A percentile compares a stretch with the other conserved stretches of the same genome.
These are phyloP conservation scores for Drosophila falleni DNA, from an alignment of 2,888 invertebrate species.

Conservation along the genomic window DNA sequence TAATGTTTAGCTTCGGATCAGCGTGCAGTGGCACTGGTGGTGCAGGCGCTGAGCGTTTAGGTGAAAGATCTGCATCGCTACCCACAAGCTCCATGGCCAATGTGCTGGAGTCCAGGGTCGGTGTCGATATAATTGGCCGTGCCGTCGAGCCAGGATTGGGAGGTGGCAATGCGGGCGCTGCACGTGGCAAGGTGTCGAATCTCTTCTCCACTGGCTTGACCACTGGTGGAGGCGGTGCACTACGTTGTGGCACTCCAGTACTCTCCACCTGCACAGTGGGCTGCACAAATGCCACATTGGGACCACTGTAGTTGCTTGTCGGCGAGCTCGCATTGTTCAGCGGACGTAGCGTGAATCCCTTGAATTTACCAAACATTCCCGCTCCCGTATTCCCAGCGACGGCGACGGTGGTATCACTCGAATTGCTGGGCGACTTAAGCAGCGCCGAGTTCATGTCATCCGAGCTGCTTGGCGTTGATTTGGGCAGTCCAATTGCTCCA, in stretches of 20 bases:
- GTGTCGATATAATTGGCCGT: slow-evolving; percentile 92
- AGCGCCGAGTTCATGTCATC: slow-evolving; percentile 91
- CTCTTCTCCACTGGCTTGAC: slow-evolving; percentile 80
- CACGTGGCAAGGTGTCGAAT: slow-evolving; percentile 58
- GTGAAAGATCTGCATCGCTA: slow-evolving; percentile 76
- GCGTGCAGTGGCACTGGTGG: slow-evolving; percentile 85
- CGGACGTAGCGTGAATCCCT: slow-evolving; percentile 91
- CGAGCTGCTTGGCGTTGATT: slow-evolving; percentile 87
- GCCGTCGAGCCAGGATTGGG: slow-evolving; percentile 88
- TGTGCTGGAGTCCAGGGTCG: slow-evolving; percentile 93
- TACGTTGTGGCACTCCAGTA: slow-evolving; percentile 85
- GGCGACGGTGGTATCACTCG: slow-evolving; percentile 86
- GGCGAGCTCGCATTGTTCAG: slow-evolving; percentile 81
- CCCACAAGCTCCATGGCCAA: slow-evolving; percentile 71
- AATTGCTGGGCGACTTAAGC: slow-evolving; percentile 87
- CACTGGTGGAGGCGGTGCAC: slow-evolving; percentile 89
- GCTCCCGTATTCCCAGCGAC: slow-evolving; percentile 84
- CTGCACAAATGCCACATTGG: slow-evolving; percentile 87
- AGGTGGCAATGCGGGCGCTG: slow-evolving; percentile 88
- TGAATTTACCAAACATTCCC: slow-evolving; percentile 94
- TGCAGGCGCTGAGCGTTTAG: slow-evolving; percentile 88
- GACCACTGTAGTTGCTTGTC: slow-evolving; percentile 78
- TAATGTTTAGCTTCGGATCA: slow-evolving; percentile 85
- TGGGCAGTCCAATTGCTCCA: slow-evolving; percentile 81
- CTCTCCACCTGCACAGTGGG: slow-evolving; percentile 82